Conservation (phyloP, 1,140 invertebrate genomes). For the Hetaerina americana region DNA sequence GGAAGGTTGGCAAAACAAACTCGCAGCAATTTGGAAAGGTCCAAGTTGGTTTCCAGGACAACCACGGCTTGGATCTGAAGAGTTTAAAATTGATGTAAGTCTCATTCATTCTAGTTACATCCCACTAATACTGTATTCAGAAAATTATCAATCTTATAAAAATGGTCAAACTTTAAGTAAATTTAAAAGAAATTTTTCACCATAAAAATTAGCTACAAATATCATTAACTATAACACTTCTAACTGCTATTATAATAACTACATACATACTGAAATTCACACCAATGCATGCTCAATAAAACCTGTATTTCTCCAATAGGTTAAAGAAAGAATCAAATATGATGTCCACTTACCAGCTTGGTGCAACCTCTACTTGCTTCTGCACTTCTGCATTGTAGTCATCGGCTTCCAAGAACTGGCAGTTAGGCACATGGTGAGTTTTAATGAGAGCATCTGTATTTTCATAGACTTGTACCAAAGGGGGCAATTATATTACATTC, state of each 20-base stretch:
- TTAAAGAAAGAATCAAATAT: constrained; percentile 49
- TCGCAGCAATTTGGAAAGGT: constrained; percentile 63
- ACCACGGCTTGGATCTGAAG: constrained; percentile 60
- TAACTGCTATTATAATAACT: background rate
- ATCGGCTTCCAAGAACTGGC: constrained; percentile 49
- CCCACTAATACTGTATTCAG: no score
- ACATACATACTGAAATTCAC: constrained; percentile 15
- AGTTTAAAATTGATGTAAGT: constrained; percentile 64
- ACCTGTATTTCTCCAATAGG: no score
- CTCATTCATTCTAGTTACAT: no score
- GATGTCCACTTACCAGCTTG: constrained; percentile 49
- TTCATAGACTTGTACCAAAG: no score
- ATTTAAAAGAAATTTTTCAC: no score
- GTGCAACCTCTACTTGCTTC: constrained; percentile 50
- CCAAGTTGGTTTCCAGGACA: constrained; percentile 78
- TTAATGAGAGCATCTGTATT: no score
- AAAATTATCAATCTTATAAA: no score
- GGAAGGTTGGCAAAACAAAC: constrained; percentile 42
- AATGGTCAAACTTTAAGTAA: no score
- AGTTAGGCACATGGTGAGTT: constrained; percentile 42
- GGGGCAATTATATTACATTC: no score
- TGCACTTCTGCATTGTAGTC: constrained; percentile 53
- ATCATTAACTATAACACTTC: background rate
- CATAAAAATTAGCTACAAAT: background rate
- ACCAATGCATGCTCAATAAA: no score